Evolutionary conservation across 2,113 vertebrate species (phyloP), one percentile per base, ranked within the genome.

Genomic region (Paraplagusia blochii): DNA sequence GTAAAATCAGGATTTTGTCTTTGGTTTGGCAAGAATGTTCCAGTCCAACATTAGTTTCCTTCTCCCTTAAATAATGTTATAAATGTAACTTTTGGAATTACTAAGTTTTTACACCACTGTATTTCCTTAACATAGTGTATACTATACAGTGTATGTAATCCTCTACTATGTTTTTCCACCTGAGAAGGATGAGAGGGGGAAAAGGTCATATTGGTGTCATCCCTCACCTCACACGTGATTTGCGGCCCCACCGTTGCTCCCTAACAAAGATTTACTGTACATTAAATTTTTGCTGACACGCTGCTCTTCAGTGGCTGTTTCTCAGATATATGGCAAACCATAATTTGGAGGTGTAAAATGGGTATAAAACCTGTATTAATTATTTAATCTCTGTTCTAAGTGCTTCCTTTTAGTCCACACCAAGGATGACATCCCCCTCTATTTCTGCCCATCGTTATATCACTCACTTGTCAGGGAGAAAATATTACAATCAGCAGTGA

Each of bases 311-410:
- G 72, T 60, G n/a, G 45, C 62, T 74, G 58, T 57, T 44, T 77
- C 64, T 72, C 66, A 82, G 66, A 90, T 90, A 88, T 86, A 88
- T 81, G 72, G 80, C 76, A 42, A 86, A 87, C 85, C 74, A 89
- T 90, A 83, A 90, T 90, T 89, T 88, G 74, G 66, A 79, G 67
- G 80, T 88, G 73, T 88, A 80, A 86, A 86, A 86, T 83, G 81
- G 87, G 67, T 79, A 85, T 90, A 89, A 90, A 91, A 87, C 83
- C 77, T 62, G 51, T 85, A 85, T 90, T 90, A 90, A 90, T 91
- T 90, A 89, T 89, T 90, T 90, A 89, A 90, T 89, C 84, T 74
- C 69, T 67, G 77, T 71, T 79, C 85, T 89, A 88, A 90, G 86
- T 90, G 88, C 87, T 86, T 73, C 82, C 77, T 89, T 90, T 87